These are phyloP conservation scores for Cryptoleucopteryx plumbea DNA, from an alignment of 2,113 vertebrate genomes.

Conservation along the genomic window DNA sequence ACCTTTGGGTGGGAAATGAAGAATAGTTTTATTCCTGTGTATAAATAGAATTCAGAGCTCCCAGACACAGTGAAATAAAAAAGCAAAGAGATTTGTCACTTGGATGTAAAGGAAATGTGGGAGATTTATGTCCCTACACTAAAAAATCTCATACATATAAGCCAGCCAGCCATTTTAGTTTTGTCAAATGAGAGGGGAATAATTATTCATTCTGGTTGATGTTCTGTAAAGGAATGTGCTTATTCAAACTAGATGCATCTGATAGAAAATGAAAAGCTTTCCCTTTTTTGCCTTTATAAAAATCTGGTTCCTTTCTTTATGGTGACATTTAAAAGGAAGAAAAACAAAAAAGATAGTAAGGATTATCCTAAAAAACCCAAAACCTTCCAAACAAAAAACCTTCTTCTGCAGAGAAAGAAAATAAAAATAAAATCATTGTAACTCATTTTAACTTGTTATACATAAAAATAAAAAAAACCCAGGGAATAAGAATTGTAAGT, in stretches of 20 bases:
- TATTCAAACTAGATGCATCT: neutral
- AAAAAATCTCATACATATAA: neutral
- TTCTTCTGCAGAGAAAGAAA: neutral
- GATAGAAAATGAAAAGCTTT: neutral
- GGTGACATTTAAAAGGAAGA: neutral
- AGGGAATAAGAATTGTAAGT: neutral
- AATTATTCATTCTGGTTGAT: conserved; percentile 14
- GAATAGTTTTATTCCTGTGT: neutral
- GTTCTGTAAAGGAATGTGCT: neutral
- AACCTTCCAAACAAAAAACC: neutral
- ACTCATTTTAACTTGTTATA: neutral
- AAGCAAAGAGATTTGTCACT: neutral
- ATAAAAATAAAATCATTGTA: neutral
- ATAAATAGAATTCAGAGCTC: conserved; percentile 37
- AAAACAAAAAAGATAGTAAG: neutral
- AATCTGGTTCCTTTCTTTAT: neutral
- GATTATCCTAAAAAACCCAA: neutral
- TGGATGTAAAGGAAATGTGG: neutral
- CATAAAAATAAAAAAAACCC: neutral
- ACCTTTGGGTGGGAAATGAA: neutral
- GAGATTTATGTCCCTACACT: neutral
- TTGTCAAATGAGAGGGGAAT: neutral
- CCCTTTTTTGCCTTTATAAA: neutral
- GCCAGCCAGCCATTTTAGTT: neutral
- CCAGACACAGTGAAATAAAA: neutral